phyloP scores from a whole-genome alignment of 2,888 invertebrate species.

The Drosophila flavopinicola region DNA sequence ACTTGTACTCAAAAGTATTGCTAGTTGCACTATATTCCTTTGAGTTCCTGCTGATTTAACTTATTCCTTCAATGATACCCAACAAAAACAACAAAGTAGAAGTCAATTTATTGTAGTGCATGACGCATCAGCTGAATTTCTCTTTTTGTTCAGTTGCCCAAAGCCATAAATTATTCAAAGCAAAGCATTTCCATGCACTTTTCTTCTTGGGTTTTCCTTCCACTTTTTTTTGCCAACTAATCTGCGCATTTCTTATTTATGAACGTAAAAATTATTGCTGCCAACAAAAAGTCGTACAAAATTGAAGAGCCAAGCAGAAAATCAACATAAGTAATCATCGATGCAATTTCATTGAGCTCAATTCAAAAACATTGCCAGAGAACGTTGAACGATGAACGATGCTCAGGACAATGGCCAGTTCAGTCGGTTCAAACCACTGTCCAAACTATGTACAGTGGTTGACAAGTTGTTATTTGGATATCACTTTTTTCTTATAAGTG shows the following conservation, averaged over 20 bases:
- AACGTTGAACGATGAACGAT: slow-evolving; percentile 32
- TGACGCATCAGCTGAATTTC: slow-evolving; percentile 61
- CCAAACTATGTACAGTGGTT: slow-evolving; percentile 46
- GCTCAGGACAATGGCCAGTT: slow-evolving; percentile 56
- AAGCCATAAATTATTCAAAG: slow-evolving; percentile 79
- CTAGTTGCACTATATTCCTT: neutral
- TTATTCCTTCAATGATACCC: slow-evolving; percentile 22
- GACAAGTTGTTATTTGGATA: neutral
- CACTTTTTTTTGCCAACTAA: slow-evolving; percentile 25
- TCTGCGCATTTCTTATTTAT: slow-evolving; percentile 62
- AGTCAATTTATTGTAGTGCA: slow-evolving; percentile 42
- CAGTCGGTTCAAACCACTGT: slow-evolving; percentile 34
- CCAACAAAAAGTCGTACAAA: slow-evolving; percentile 27
- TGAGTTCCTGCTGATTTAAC: slow-evolving; percentile 32
- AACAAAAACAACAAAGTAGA: neutral
- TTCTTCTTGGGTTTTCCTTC: neutral
- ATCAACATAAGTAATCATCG: slow-evolving; percentile 79
- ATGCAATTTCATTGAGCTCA: slow-evolving; percentile 78
- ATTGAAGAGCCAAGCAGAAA: slow-evolving; percentile 57
- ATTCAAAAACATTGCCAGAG: slow-evolving; percentile 75
- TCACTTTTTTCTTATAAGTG: neutral
- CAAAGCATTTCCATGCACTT: slow-evolving; percentile 61
- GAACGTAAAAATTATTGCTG: slow-evolving; percentile 59
- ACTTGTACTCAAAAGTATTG: neutral
- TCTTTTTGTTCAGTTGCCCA: slow-evolving; percentile 42